Base-by-base conservation (phyloP, 2,113 vertebrate species). In the Seriola quinqueradiata region DNA sequence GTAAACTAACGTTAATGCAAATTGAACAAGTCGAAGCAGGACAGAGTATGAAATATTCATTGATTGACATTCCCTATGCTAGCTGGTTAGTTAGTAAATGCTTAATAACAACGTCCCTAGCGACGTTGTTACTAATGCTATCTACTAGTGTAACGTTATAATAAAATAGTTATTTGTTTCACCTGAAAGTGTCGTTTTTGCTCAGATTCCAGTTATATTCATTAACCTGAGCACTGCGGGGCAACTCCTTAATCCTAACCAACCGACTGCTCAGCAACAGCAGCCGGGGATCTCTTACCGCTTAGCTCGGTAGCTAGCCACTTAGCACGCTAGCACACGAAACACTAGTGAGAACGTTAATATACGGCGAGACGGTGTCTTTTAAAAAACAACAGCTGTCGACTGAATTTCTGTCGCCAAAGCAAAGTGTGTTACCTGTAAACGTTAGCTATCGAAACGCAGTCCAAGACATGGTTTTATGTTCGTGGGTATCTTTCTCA, bases 231-330 rank as follows among this genome's bases (percentile, higher is more conserved):
- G 71, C 78, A 82, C 88, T 89, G 82, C 85, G 69, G 89, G 94
- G 92, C 92, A 92, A 94, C 95, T 95, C 93, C 94, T 93, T 93
- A 95, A 95, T 95, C 94, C 94, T 80, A 75, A 82, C 89, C 87
- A 87, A 88, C 80, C 93, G 79, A 91, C 74, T 75, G 89, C 82
- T 77, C 75, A 79, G 54, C 77, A 67, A 74, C 75, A 4, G 64
- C 84, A 86, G 83, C 77, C 80, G 34, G 79, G 74, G 82, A 73
- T 90, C 72, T 80, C 82, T 80, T 63, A 82, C 81, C 81, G 81
- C 85, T 85, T 70, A 81, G 85, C 92, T 89, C 75, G 38, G 71
- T 13, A 71, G 86, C 86, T 84, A 90, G 90, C 87, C 82, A 82
- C 28, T 86, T 90, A 85, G 89, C 87, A 66, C 72, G 85, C 65